A percentile compares a stretch with the other conserved stretches of the same genome.
Evolutionary conservation across 2,888 invertebrate species (phyloP).

Genomic region (Campaea margaritaria): DNA sequence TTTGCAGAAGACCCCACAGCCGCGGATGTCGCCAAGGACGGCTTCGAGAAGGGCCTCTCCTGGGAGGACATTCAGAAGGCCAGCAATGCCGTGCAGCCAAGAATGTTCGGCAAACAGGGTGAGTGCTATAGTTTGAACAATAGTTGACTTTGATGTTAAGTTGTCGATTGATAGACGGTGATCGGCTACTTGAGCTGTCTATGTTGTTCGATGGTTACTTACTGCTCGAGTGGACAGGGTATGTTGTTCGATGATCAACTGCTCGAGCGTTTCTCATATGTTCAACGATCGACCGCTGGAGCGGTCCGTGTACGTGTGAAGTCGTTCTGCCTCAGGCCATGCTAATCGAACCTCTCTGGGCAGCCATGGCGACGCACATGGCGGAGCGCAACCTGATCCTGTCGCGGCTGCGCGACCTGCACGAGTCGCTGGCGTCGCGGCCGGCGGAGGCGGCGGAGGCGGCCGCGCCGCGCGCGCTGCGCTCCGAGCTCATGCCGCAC

Average conservation of each 20-base stretch:
- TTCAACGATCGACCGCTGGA: too few species aligned
- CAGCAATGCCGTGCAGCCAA: slow-evolving; percentile 82
- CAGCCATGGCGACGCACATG: slow-evolving; percentile 88
- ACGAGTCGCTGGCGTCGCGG: slow-evolving; percentile 88
- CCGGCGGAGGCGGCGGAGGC: slow-evolving; percentile 86
- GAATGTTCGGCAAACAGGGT: slow-evolving; percentile 85
- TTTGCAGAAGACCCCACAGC: slow-evolving; percentile 59
- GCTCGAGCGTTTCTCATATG: too few species aligned
- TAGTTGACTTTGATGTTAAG: too few species aligned
- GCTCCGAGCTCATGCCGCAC: slow-evolving; percentile 90
- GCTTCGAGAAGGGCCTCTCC: slow-evolving; percentile 62
- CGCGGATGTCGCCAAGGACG: slow-evolving; percentile 61
- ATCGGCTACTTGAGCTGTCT: too few species aligned
- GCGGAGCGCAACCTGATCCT: slow-evolving; percentile 88
- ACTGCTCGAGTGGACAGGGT: too few species aligned
- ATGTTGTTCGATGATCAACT: too few species aligned
- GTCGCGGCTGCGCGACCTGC: slow-evolving; percentile 89
- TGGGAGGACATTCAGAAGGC: slow-evolving; percentile 85
- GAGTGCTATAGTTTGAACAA: slow-evolving; percentile 31
- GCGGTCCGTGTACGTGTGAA: background rate
- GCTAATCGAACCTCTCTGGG: too few species aligned
- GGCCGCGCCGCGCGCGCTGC: slow-evolving; percentile 87
- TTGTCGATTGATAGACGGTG: too few species aligned
- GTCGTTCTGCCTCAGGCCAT: background rate
- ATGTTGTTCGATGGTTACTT: too few species aligned